Conservation (phyloP, 2,797 vertebrate genomes). For the Pitangus sulphuratus region DNA sequence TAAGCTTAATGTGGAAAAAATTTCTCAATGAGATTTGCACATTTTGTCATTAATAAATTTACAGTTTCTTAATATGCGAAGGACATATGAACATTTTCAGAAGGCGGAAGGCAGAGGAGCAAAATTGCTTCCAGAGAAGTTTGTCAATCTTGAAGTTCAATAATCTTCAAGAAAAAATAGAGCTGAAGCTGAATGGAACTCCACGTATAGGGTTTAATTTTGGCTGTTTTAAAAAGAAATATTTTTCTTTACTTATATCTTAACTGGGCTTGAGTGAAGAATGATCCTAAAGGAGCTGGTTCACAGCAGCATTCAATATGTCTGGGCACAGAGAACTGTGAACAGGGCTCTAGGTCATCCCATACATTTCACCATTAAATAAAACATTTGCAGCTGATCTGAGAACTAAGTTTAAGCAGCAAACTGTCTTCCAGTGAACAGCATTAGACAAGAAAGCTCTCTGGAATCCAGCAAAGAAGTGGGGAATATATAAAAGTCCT, state of each 20-base stretch:
- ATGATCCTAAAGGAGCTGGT: background rate
- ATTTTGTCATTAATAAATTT: background rate
- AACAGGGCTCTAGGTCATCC: background rate
- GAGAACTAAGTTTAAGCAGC: background rate
- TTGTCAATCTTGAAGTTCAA: background rate
- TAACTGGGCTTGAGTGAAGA: background rate
- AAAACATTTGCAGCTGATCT: background rate
- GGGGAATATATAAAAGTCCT: background rate
- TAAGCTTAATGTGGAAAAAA: background rate
- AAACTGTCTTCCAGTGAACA: background rate
- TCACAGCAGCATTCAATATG: rapidly evolving
- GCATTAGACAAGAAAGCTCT: background rate
- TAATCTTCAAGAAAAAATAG: background rate
- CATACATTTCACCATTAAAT: background rate
- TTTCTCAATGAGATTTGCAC: background rate
- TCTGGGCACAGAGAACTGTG: background rate
- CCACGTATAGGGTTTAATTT: background rate
- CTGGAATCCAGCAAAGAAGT: background rate
- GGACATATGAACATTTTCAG: background rate
- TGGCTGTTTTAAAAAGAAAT: background rate
- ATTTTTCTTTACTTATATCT: background rate
- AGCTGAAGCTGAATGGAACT: background rate
- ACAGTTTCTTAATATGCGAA: background rate
- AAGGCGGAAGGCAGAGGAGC: background rate
- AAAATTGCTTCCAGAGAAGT: background rate